Evolutionary conservation across 2,797 vertebrate species (phyloP).

Genomic region (Oreochromis mossambicus): DNA sequence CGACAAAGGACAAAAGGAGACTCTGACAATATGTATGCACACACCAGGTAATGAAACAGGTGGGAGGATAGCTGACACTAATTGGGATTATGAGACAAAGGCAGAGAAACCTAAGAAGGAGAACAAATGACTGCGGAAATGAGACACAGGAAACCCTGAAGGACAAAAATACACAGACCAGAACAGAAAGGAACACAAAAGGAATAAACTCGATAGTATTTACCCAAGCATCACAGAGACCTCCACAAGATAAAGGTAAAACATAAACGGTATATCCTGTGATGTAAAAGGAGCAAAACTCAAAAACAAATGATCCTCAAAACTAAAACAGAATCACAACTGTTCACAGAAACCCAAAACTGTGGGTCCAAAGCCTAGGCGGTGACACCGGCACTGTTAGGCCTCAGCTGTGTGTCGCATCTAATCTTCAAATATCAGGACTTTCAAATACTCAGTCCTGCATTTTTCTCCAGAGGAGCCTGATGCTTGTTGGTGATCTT

Average conservation of each 20-base stretch:
- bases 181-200: not conserved
- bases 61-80: not conserved
- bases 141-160: not conserved
- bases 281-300: not conserved
- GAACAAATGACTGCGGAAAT: not conserved
- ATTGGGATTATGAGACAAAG: not conserved
- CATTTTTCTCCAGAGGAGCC: not conserved
- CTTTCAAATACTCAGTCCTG: not conserved
- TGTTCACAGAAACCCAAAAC: slow-evolving; percentile 1
- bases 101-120: not conserved
- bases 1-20: not conserved
- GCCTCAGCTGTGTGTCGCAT: not conserved
- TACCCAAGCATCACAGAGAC: not conserved
- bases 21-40: not conserved
- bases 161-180: not conserved
- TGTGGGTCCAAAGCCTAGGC: not conserved
- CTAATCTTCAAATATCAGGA: not conserved
- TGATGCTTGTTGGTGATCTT: not conserved
- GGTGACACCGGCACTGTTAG: not conserved
- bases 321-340: not conserved
- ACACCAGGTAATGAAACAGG: not conserved
- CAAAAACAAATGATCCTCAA: not conserved
- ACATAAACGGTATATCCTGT: not conserved
- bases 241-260: not conserved
- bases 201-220: not conserved